These are phyloP conservation scores for Megaleporinus macrocephalus DNA, from an alignment of 2,113 vertebrate genomes.

Conservation along the genomic window DNA sequence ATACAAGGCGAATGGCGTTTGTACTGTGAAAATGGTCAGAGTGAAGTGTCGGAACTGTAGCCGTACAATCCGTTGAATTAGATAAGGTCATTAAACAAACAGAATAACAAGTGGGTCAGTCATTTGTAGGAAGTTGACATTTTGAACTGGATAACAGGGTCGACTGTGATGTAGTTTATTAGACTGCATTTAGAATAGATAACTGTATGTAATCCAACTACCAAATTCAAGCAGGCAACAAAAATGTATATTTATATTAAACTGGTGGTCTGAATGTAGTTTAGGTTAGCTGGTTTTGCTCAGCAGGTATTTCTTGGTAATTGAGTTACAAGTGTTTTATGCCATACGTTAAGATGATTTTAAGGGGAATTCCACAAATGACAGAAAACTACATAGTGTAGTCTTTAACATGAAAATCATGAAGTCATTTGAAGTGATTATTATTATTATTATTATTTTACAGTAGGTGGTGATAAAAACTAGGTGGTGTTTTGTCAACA, in stretches of 20 bases:
- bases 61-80: not conserved
- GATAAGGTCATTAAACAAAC: not conserved
- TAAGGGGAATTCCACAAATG: not conserved
- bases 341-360: not conserved
- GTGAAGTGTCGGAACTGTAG: not conserved
- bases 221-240: not conserved
- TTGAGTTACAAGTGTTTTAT: not conserved
- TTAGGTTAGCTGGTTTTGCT: not conserved
- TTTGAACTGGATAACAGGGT: constrained; percentile 34
- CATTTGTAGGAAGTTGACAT: not conserved
- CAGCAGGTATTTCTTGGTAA: not conserved
- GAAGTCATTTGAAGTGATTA: too few relatives aligned
- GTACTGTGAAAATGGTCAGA: not conserved
- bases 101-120: not conserved
- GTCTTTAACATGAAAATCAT: too few relatives aligned
- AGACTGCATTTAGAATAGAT: not conserved
- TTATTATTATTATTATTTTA: too few relatives aligned
- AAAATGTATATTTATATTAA: not conserved
- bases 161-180: not conserved
- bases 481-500: too few relatives aligned
- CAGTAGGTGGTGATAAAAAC: too few relatives aligned
- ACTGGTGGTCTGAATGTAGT: not conserved
- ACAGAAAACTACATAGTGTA: too few relatives aligned
- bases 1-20: not conserved
- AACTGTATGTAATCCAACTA: not conserved